Percentiles rank a stretch among this genome's conserved stretches.
phyloP scores from a whole-genome alignment of 2,797 vertebrate species.

The Takifugu ocellatus region DNA sequence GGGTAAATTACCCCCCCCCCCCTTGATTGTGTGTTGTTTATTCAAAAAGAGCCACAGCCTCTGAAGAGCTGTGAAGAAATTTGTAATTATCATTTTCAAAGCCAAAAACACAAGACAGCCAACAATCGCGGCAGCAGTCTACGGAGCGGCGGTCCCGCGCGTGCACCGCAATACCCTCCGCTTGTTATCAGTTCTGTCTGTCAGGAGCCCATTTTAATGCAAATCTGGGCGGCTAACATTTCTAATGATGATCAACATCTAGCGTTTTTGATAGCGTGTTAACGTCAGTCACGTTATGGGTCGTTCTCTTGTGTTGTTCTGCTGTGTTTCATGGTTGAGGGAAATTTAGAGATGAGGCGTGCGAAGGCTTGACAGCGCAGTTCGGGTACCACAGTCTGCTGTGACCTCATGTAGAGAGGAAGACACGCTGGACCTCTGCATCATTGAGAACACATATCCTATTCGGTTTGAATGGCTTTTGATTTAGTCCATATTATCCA shows the following conservation, averaged over 20 bases:
- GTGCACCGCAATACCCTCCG: constrained; percentile 20
- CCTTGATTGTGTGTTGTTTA: constrained; percentile 62
- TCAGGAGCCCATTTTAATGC: constrained; percentile 29
- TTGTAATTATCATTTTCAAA: constrained; percentile 61
- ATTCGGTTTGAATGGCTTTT: constrained; percentile 77
- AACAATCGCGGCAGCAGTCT: constrained; percentile 25
- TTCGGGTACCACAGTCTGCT: constrained; percentile 37
- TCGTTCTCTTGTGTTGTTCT: constrained; percentile 22
- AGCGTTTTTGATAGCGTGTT: constrained; percentile 18
- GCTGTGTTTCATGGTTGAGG: constrained; percentile 30
- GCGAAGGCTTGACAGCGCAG: constrained; percentile 43
- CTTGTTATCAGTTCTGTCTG: constrained; percentile 14
- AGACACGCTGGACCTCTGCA: constrained; percentile 65
- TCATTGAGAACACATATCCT: constrained; percentile 71
- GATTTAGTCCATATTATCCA: constrained; percentile 75
- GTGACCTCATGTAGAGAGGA: constrained; percentile 62
- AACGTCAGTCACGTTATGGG: constrained; percentile 26
- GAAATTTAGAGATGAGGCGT: constrained; percentile 43
- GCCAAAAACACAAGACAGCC: constrained; percentile 39
- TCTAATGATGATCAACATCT: constrained; percentile 44
- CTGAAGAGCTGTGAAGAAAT: constrained; percentile 52
- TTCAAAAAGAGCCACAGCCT: constrained; percentile 47
- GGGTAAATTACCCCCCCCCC: constrained; percentile 55
- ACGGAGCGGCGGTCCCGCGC: constrained; percentile 14
- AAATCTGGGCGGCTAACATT: constrained; percentile 2